Percentiles rank a stretch among this genome's conserved stretches.
Conservation (phyloP, 2,797 vertebrate genomes). For the Cynopterus sphinx region DNA sequence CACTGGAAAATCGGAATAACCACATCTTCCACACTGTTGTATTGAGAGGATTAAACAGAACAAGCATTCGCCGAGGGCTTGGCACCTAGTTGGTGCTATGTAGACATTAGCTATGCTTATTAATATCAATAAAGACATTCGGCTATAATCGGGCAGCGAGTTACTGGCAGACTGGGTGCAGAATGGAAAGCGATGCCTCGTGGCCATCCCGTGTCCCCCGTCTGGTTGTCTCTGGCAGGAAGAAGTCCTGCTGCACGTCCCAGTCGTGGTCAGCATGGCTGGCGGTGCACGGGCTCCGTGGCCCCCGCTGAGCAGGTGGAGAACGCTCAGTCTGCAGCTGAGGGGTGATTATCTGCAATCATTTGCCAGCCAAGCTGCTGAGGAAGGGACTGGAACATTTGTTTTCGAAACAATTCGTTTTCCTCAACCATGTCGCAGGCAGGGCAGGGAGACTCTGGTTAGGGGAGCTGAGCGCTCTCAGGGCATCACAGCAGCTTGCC, state of each 20-base stretch:
- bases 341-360: background rate
- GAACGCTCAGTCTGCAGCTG: background rate
- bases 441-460: background rate
- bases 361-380: conserved; percentile 57
- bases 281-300: background rate
- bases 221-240: background rate
- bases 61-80: background rate
- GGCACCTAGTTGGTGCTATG: background rate
- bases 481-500: background rate
- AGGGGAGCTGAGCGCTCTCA: background rate
- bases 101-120: background rate
- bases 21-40: background rate
- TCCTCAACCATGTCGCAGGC: background rate
- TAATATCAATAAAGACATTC: background rate
- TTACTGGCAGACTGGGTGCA: background rate
- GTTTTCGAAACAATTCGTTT: conserved; percentile 55
- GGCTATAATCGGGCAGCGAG: background rate
- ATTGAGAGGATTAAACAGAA: background rate
- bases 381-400: conserved; percentile 50
- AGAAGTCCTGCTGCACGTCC: background rate
- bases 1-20: background rate
- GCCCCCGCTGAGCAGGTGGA: background rate
- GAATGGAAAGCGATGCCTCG: background rate
- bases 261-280: background rate
- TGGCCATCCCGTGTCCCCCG: background rate